Percentiles rank a stretch among this genome's conserved stretches.
These are phyloP conservation scores for Madoqua kirkii DNA, from an alignment of 2,113 vertebrate species.

Conservation along the genomic window DNA sequence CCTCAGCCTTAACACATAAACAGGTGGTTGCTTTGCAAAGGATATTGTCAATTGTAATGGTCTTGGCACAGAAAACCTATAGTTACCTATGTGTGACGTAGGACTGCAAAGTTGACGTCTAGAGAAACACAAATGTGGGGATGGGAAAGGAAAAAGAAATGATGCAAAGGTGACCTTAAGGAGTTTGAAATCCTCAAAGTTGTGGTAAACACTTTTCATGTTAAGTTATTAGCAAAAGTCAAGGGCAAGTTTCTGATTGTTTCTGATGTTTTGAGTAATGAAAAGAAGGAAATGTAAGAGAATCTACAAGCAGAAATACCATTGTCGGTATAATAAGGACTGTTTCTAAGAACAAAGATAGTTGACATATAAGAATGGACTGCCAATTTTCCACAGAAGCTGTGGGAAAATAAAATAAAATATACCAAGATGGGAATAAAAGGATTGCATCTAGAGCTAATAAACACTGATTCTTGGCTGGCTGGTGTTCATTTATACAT, in stretches of 20 bases:
- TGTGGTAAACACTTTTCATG: background rate
- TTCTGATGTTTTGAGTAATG: background rate
- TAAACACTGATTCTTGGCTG: background rate
- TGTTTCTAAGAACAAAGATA: background rate
- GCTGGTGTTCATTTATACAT: background rate
- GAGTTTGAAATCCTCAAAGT: background rate
- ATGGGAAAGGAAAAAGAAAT: constrained; percentile 10
- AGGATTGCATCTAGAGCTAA: background rate
- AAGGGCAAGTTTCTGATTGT: background rate
- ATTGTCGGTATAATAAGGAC: background rate
- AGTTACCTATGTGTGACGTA: background rate
- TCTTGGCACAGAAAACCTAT: constrained; percentile 2
- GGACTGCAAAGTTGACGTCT: background rate
- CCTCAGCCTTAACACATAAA: background rate
- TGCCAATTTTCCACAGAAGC: background rate
- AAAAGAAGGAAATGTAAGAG: background rate
- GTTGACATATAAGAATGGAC: background rate
- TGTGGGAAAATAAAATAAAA: background rate
- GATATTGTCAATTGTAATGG: background rate
- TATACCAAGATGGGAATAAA: background rate
- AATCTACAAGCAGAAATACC: background rate
- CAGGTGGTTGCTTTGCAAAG: background rate
- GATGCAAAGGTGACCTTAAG: background rate
- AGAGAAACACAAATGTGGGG: background rate
- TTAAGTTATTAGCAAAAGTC: background rate